These are phyloP conservation scores for Ciconia nigra DNA, from an alignment of 2,797 vertebrate species.

Conservation along the genomic window DNA sequence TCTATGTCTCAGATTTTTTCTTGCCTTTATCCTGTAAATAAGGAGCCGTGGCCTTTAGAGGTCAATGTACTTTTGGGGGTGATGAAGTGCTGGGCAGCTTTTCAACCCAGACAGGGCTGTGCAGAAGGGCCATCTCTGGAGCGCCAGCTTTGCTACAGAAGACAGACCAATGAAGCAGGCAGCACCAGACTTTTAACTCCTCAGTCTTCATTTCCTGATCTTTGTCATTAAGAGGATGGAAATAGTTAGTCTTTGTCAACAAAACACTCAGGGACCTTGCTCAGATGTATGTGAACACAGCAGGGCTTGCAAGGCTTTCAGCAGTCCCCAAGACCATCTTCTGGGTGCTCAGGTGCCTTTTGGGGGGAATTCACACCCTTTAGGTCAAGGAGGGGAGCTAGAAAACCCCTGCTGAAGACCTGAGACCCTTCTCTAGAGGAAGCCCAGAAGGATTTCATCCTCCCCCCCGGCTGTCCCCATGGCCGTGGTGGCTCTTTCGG, in stretches of 20 bases:
- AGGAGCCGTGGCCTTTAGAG: neutral
- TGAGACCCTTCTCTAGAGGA: neutral
- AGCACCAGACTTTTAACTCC: neutral
- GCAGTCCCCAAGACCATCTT: neutral
- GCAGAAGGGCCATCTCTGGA: neutral
- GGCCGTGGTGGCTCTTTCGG: rapidly evolving
- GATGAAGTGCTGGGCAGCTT: neutral
- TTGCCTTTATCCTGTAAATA: neutral
- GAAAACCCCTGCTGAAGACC: neutral
- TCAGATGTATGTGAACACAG: neutral
- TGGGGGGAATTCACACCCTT: neutral
- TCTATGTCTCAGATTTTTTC: neutral
- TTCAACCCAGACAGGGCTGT: neutral
- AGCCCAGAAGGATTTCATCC: neutral
- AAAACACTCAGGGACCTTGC: neutral
- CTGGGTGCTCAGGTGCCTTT: neutral
- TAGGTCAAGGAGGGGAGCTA: neutral
- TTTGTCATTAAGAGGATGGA: neutral
- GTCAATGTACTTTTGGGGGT: neutral
- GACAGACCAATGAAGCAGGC: rapidly evolving
- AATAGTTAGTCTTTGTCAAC: neutral
- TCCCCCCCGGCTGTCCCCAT: rapidly evolving
- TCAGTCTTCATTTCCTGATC: neutral
- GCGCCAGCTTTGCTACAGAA: neutral
- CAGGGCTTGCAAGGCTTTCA: neutral